These are phyloP conservation scores for Phengaris alcon DNA, from an alignment of 2,888 invertebrate species.

Conservation along the genomic window DNA sequence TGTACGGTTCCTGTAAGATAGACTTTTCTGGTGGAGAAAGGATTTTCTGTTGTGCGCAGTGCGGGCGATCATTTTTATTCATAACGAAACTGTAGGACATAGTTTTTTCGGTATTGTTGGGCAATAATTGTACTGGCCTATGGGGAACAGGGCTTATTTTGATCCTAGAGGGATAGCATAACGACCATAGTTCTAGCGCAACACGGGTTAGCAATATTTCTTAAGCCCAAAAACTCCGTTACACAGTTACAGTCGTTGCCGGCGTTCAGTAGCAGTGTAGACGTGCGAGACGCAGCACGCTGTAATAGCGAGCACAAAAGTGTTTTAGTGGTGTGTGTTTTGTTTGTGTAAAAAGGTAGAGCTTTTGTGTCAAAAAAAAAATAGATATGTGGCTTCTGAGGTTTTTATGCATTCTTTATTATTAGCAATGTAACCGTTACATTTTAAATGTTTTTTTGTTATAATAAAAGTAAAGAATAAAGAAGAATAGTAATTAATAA, in stretches of 20 bases:
- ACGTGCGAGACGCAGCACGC: background rate
- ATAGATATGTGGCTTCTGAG: background rate
- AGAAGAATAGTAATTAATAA: background rate
- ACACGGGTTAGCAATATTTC: background rate
- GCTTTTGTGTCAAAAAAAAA: background rate
- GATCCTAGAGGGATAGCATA: background rate
- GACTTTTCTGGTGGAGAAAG: no score
- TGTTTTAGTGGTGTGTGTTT: background rate
- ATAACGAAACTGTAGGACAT: no score
- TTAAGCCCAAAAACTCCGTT: background rate
- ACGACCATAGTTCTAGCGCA: background rate
- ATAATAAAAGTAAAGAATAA: background rate
- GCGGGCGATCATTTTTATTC: no score
- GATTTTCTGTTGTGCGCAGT: no score
- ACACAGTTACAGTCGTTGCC: background rate
- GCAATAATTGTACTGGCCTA: no score
- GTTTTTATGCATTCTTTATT: conserved; percentile 13
- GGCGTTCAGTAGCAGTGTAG: background rate
- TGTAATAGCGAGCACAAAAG: background rate
- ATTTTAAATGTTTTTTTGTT: background rate
- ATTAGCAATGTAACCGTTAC: background rate
- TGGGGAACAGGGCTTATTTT: no score
- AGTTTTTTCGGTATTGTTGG: no score
- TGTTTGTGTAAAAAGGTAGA: no score
- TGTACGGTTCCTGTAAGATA: no score